Conservation (phyloP, 2,113 vertebrate species). For the Syngnathus scovelli region DNA sequence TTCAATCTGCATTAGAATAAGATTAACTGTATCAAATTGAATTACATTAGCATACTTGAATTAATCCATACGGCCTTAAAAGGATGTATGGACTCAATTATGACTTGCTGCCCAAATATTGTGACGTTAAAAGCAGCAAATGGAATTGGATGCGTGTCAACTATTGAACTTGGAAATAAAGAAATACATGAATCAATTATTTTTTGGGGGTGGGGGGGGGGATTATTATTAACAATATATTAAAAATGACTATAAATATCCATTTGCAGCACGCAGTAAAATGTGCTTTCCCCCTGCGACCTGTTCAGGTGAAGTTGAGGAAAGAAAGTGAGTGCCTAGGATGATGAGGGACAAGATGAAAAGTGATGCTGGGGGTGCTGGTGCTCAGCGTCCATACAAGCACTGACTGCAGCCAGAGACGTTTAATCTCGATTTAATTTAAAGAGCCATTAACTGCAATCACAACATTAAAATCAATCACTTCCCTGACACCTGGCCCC, state of each 20-base stretch:
- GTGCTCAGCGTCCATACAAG: constrained; percentile 33
- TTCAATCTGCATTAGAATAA: constrained; percentile 76
- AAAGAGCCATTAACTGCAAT: constrained; percentile 76
- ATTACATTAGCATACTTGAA: constrained; percentile 78
- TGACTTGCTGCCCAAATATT: constrained; percentile 51
- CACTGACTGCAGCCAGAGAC: constrained; percentile 53
- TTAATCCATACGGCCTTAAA: constrained; percentile 68
- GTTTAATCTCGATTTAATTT: constrained; percentile 74
- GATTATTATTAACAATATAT: too few relatives aligned
- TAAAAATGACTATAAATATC: background rate
- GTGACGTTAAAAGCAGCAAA: constrained; percentile 56
- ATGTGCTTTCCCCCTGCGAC: constrained; percentile 2
- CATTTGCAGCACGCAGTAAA: background rate
- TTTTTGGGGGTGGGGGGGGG: too few relatives aligned
- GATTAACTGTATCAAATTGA: constrained; percentile 78
- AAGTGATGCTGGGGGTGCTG: constrained; percentile 1
- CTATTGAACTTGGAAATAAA: constrained; percentile 8
- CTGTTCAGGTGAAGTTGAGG: constrained; percentile 32
- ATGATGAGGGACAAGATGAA: constrained; percentile 7
- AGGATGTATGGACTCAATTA: constrained; percentile 69
- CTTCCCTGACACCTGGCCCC: constrained; percentile 65
- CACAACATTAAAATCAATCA: constrained; percentile 74
- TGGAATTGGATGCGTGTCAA: constrained; percentile 44
- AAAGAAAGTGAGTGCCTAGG: constrained; percentile 30
- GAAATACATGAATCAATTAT: too few relatives aligned